These are phyloP conservation scores for human DNA, from an alignment of 2,113 vertebrate species.

Conservation along the genomic window GRCh38 chr3:18606501-18607000, in stretches of 20 bases:
- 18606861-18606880: not conserved
- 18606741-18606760: not conserved
- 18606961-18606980: not conserved
- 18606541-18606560: too few species aligned
- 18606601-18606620: not conserved
- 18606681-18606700: not conserved
- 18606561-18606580: not conserved
- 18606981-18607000: not conserved
- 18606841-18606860: not conserved
- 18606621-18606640: not conserved
- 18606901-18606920: not conserved
- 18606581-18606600: not conserved
- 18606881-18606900: not conserved
- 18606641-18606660: not conserved
- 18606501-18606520: not conserved
- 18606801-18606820: not conserved
- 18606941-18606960: not conserved
- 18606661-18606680: not conserved
- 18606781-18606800: not conserved
- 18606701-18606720: not conserved
- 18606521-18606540: accelerated
- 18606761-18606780: not conserved
- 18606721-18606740: not conserved
- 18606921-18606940: not conserved
- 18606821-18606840: not conserved